phyloP scores from a whole-genome alignment of 2,888 invertebrate species.

The Rhamnusium bicolor region DNA sequence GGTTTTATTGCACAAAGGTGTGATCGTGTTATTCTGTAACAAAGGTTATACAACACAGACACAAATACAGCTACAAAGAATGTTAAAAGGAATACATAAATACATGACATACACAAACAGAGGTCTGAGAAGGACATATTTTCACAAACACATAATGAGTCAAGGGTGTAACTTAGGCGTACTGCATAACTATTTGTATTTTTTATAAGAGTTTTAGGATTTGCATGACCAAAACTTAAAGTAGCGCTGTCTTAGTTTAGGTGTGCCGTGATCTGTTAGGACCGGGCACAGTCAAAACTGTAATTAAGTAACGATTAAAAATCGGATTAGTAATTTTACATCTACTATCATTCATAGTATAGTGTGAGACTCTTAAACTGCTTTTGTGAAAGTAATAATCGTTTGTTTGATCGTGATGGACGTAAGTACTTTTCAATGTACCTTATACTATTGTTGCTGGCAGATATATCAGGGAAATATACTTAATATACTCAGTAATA shows the following conservation, averaged over 20 bases:
- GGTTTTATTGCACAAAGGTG: conserved; percentile 48
- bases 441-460: neutral
- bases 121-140: neutral
- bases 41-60: conserved; percentile 47
- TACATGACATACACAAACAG: conserved; percentile 18
- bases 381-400: too few relatives aligned
- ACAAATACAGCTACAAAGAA: conserved; percentile 44
- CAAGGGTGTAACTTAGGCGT: neutral
- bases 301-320: too few relatives aligned
- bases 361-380: too few relatives aligned
- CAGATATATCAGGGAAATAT: conserved; percentile 3
- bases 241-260: too few relatives aligned
- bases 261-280: too few relatives aligned
- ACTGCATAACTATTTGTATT: neutral
- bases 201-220: too few relatives aligned
- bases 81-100: conserved; percentile 39
- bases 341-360: too few relatives aligned
- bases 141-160: neutral
- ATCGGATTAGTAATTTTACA: too few relatives aligned
- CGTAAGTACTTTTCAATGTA: neutral
- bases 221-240: too few relatives aligned
- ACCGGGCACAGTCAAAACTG: too few relatives aligned
- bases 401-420: neutral
- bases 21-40: conserved; percentile 44
- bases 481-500: neutral